These are phyloP conservation scores for Hypanus sabinus DNA, from an alignment of 2,113 vertebrate species.

Conservation along the genomic window DNA sequence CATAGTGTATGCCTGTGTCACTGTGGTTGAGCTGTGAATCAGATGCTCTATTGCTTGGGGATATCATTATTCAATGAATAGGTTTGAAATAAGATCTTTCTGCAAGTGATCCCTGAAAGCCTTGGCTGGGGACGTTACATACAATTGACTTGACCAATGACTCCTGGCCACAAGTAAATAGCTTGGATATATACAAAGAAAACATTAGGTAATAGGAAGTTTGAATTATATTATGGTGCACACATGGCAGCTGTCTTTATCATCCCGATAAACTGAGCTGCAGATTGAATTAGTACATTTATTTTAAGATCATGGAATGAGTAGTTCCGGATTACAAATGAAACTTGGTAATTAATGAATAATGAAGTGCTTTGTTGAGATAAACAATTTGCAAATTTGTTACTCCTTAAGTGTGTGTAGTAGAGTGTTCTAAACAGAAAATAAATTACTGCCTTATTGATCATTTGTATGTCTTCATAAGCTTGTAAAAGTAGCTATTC, in stretches of 20 bases:
- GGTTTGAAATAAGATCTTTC: background rate
- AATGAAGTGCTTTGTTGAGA: background rate
- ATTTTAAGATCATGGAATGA: background rate
- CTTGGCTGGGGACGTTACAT: background rate
- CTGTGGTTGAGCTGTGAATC: background rate
- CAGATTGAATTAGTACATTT: background rate
- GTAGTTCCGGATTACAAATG: background rate
- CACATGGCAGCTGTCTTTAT: background rate
- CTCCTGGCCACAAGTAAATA: background rate
- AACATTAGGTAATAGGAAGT: background rate
- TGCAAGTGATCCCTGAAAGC: background rate
- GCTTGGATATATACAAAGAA: background rate
- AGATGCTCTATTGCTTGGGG: background rate
- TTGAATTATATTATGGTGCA: background rate
- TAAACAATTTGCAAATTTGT: background rate
- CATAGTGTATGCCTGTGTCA: background rate
- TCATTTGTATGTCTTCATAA: background rate
- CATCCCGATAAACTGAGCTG: background rate
- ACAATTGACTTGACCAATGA: background rate
- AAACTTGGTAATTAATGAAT: background rate
- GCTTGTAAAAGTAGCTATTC: background rate
- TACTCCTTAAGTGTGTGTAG: background rate
- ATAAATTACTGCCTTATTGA: background rate
- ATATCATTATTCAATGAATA: background rate
- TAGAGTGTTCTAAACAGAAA: background rate